Percentiles rank a stretch among this genome's conserved stretches.
Evolutionary conservation across 2,113 vertebrate genomes (phyloP).

Genomic region (Microcebus griseorufus): DNA sequence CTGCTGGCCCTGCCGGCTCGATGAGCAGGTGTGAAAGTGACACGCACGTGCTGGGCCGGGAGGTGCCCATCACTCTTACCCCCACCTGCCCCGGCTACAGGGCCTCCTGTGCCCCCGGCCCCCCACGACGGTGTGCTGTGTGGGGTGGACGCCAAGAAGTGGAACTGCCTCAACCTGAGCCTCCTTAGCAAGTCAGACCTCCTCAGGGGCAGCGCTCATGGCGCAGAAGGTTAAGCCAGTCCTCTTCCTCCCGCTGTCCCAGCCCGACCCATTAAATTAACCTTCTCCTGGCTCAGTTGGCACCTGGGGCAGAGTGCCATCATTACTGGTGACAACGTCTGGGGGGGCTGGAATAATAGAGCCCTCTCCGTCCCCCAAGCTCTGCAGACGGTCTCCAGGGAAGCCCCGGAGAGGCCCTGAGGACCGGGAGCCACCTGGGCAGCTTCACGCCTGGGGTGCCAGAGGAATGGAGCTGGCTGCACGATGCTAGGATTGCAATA

Average conservation of each 20-base stretch:
- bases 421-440: not conserved
- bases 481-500: not conserved
- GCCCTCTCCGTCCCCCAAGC: not conserved
- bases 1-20: not conserved
- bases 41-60: rapidly evolving
- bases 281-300: constrained; percentile 13
- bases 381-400: not conserved
- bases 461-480: not conserved
- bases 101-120: rapidly evolving
- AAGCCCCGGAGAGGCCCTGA: not conserved
- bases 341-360: not conserved
- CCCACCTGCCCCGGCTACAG: not conserved
- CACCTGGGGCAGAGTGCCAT: not conserved
- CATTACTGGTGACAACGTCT: not conserved
- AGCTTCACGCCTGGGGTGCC: not conserved
- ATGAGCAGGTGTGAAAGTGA: not conserved
- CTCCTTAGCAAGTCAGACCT: not conserved
- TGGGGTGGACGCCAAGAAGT: not conserved
- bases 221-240: not conserved
- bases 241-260: not conserved
- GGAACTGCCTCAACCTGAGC: not conserved
- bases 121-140: rapidly evolving
- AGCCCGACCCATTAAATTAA: constrained; percentile 3
- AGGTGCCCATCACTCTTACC: not conserved
- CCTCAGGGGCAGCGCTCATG: not conserved